Conservation (phyloP, 2,113 vertebrate species). For the Calidris pugnax region DNA sequence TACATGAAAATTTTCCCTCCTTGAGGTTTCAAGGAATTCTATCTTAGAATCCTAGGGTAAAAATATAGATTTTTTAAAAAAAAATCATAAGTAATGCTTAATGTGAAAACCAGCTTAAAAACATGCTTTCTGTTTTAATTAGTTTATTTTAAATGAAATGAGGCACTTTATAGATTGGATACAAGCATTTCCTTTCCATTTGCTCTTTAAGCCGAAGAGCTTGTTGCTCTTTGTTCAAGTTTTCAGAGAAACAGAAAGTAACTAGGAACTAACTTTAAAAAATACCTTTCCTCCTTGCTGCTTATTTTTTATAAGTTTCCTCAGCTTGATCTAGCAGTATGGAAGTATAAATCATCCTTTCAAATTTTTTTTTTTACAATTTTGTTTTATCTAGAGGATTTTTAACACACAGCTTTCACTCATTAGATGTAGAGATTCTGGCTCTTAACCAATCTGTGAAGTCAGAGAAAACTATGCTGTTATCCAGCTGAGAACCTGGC, state of each 20-base stretch:
- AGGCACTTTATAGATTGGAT: background rate
- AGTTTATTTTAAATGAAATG: background rate
- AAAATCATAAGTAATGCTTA: background rate
- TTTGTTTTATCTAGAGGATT: background rate
- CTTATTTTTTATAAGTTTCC: background rate
- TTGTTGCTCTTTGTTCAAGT: background rate
- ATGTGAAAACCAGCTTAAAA: background rate
- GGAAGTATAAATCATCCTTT: background rate
- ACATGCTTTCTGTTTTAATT: background rate
- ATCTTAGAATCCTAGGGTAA: background rate
- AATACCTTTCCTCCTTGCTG: background rate
- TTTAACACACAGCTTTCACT: background rate
- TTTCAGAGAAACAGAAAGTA: slow-evolving; percentile 14
- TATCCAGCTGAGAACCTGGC: background rate
- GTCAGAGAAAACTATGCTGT: background rate
- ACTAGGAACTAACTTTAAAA: background rate
- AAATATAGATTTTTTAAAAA: background rate
- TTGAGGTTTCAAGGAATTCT: background rate
- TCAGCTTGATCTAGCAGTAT: background rate
- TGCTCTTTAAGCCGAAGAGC: background rate
- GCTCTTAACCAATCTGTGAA: background rate
- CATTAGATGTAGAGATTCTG: background rate
- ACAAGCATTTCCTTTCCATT: background rate
- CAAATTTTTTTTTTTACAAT: background rate
- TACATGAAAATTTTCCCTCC: background rate